A percentile compares a stretch with the other conserved stretches of the same genome.
Evolutionary conservation across 2,888 invertebrate genomes (phyloP).

Genomic region (Aspidiotus rigidus): DNA sequence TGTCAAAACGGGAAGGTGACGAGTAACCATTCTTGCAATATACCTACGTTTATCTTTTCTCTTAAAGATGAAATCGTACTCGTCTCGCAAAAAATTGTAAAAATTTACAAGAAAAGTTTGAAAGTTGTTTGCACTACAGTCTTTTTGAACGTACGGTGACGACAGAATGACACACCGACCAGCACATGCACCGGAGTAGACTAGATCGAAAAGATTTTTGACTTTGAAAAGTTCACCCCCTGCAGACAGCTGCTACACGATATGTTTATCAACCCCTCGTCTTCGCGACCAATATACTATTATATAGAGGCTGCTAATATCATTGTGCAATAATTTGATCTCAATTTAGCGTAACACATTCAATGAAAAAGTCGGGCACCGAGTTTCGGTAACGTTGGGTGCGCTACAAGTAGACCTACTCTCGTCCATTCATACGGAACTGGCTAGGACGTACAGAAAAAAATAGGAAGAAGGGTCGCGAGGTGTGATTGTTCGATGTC

Average conservation of each 20-base stretch:
- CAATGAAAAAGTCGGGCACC: conserved; percentile 13
- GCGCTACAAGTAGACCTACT: too few species aligned
- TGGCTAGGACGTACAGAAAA: too few species aligned
- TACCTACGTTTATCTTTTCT: not conserved
- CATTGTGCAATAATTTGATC: conserved; percentile 38
- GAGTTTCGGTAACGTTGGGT: too few species aligned
- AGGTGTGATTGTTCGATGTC: too few species aligned
- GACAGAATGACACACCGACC: conserved; percentile 24
- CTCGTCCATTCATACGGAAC: too few species aligned
- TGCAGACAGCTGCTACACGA: conserved; percentile 31
- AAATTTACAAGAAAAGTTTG: too few species aligned
- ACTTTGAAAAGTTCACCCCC: conserved; percentile 30
- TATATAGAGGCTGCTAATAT: conserved; percentile 25
- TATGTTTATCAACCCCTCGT: conserved; percentile 32
- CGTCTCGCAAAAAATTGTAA: too few species aligned
- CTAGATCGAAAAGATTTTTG: conserved; percentile 28
- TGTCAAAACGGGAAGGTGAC: too few species aligned
- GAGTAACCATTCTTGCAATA: too few species aligned
- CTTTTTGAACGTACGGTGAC: conserved; percentile 10
- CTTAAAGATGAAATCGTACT: too few species aligned
- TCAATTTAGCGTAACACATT: conserved; percentile 38
- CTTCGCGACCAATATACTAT: not conserved
- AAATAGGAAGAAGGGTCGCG: too few species aligned
- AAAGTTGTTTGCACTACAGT: too few species aligned
- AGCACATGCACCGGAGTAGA: conserved; percentile 5